Percentiles rank a stretch among this genome's conserved stretches.
phyloP scores from a whole-genome alignment of 2,888 invertebrate species.

The Sesia apiformis region DNA sequence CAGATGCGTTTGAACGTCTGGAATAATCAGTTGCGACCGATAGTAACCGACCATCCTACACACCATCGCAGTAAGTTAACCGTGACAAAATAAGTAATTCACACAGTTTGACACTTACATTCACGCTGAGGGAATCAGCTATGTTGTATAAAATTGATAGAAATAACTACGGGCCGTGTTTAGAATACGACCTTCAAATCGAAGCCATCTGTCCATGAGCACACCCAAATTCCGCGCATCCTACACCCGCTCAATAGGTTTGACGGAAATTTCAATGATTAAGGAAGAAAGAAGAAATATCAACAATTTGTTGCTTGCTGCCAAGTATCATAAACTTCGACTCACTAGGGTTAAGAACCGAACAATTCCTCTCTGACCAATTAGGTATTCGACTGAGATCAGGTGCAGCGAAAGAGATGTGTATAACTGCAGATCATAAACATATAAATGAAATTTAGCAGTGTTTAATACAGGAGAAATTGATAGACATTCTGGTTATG shows the following conservation, averaged over 20 bases:
- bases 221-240: too few relatives aligned
- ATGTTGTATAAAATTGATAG: conserved; percentile 3
- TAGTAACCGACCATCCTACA: too few relatives aligned
- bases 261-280: not conserved
- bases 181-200: conserved; percentile 6
- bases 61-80: conserved; percentile 1
- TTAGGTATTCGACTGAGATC: conserved; percentile 5
- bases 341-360: conserved; percentile 6
- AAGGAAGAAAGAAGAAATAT: not conserved
- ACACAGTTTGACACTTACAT: conserved; percentile 1
- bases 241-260: too few relatives aligned
- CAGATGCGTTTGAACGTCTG: too few relatives aligned
- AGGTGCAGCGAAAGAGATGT: conserved; percentile 2
- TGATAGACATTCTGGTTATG: too few relatives aligned
- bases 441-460: conserved; percentile 8
- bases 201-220: conserved; percentile 6
- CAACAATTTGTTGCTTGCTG: not conserved
- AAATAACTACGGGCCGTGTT: conserved; percentile 4
- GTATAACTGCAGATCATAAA: conserved; percentile 10
- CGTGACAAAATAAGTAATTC: conserved; percentile 3
- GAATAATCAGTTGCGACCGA: too few relatives aligned
- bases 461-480: not conserved
- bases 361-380: conserved; percentile 3
- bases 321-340: conserved; percentile 7
- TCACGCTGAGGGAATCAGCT: not conserved